Evolutionary conservation across 1,140 invertebrate genomes (phyloP).

Genomic region (Solen grandis): DNA sequence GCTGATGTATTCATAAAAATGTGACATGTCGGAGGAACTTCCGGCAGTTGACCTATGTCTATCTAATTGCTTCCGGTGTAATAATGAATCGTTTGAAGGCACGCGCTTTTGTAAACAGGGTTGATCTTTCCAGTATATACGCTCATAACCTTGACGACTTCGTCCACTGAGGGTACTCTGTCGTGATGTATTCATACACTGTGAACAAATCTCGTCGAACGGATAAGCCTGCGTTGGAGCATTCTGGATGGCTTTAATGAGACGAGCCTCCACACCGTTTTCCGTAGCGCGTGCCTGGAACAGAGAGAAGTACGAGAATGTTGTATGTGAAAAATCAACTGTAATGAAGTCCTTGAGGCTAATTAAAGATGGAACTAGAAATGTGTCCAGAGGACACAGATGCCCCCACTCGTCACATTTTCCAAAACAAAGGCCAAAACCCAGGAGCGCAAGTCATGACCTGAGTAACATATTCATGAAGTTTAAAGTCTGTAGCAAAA

Average conservation of each 20-base stretch:
- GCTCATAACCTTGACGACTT: constrained; percentile 48
- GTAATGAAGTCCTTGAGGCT: too few relatives aligned
- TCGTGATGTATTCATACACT: constrained; percentile 26
- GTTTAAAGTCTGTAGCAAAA: too few relatives aligned
- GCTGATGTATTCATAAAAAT: constrained; percentile 55
- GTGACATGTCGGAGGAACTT: constrained; percentile 51
- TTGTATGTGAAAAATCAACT: too few relatives aligned
- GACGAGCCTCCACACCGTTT: constrained; percentile 40
- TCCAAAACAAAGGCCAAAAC: too few relatives aligned
- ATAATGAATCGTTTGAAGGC: constrained; percentile 38
- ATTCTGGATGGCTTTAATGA: constrained; percentile 51
- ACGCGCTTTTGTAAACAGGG: constrained; percentile 14
- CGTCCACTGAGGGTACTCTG: constrained; percentile 47
- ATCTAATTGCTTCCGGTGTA: constrained; percentile 35
- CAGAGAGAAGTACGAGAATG: too few relatives aligned
- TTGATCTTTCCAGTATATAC: constrained; percentile 47
- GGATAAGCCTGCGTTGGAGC: constrained; percentile 23
- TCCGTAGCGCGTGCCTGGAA: constrained; percentile 49
- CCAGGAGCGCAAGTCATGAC: too few relatives aligned
- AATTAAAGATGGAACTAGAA: too few relatives aligned
- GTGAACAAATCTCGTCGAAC: constrained; percentile 50
- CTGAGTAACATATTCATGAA: too few relatives aligned
- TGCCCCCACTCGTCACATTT: too few relatives aligned
- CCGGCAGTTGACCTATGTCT: constrained; percentile 49
- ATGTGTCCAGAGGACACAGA: too few relatives aligned